These are phyloP conservation scores for Lithophane leautieri DNA, from an alignment of 2,888 invertebrate genomes.

Conservation along the genomic window DNA sequence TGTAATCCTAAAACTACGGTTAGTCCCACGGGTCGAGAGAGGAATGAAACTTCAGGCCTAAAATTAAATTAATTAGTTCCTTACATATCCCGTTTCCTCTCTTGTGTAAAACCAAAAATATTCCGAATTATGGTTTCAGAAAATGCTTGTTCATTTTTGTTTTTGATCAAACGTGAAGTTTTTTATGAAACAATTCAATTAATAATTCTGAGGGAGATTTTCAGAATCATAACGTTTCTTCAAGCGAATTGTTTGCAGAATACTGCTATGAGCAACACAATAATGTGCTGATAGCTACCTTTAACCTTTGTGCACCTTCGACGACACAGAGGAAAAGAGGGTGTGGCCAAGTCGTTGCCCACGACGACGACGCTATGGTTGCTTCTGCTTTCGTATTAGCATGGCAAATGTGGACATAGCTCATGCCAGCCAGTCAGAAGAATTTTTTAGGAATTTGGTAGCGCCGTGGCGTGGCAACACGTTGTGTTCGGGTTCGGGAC, in stretches of 20 bases:
- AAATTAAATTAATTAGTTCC: conserved; percentile 64
- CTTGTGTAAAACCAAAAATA: conserved; percentile 20
- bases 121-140: background rate
- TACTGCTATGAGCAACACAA: background rate
- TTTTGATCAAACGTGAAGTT: background rate
- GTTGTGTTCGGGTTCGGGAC: too few relatives aligned
- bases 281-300: background rate
- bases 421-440: background rate
- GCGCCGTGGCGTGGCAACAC: too few relatives aligned
- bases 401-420: background rate
- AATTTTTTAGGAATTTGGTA: too few relatives aligned
- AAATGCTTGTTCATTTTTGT: conserved; percentile 8
- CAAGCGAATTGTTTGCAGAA: background rate
- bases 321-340: background rate
- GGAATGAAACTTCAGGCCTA: conserved; percentile 47
- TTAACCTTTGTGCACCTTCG: background rate
- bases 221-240: background rate
- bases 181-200: background rate
- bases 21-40: conserved; percentile 43
- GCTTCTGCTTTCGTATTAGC: background rate
- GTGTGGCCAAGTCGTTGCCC: background rate
- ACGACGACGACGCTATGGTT: background rate
- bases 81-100: conserved; percentile 39
- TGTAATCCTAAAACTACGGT: conserved; percentile 51
- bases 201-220: background rate